These are phyloP conservation scores for Drosophila rhopaloa DNA, from an alignment of 1,140 invertebrate species.

Conservation along the genomic window DNA sequence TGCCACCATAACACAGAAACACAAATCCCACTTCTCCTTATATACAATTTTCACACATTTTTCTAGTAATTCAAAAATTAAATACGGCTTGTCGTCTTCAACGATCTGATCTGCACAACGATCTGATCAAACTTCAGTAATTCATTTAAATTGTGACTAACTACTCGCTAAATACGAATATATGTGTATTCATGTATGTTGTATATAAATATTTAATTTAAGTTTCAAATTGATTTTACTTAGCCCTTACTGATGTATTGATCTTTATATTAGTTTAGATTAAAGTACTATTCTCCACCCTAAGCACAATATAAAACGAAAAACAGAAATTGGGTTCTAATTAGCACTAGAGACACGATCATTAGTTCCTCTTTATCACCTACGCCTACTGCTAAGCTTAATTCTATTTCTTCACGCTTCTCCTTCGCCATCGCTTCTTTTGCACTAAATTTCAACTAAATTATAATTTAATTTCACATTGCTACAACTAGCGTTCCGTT, in stretches of 20 bases:
- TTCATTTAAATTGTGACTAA: slow-evolving; percentile 82
- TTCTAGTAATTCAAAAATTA: slow-evolving; percentile 20
- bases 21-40: slow-evolving; percentile 4
- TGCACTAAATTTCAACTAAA: slow-evolving; percentile 82
- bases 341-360: slow-evolving; percentile 57
- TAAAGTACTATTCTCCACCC: slow-evolving; percentile 36
- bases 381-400: slow-evolving; percentile 12
- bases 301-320: slow-evolving; percentile 36
- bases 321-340: slow-evolving; percentile 57
- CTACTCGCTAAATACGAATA: slow-evolving; percentile 67
- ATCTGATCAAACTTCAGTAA: slow-evolving; percentile 43
- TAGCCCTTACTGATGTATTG: slow-evolving; percentile 35
- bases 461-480: slow-evolving; percentile 71
- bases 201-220: slow-evolving; percentile 64
- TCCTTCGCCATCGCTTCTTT: slow-evolving; percentile 24
- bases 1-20: slow-evolving; percentile 21
- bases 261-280: slow-evolving; percentile 35
- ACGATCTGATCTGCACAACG: slow-evolving; percentile 5
- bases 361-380: slow-evolving; percentile 23
- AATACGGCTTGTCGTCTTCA: slow-evolving; percentile 9
- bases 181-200: slow-evolving; percentile 35
- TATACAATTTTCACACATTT: slow-evolving; percentile 33
- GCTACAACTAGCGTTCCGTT: slow-evolving; percentile 37
- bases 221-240: slow-evolving; percentile 54
- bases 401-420: slow-evolving; percentile 5